Conservation (phyloP, 2,113 vertebrate genomes). For the Aldabrachelys gigantea region DNA sequence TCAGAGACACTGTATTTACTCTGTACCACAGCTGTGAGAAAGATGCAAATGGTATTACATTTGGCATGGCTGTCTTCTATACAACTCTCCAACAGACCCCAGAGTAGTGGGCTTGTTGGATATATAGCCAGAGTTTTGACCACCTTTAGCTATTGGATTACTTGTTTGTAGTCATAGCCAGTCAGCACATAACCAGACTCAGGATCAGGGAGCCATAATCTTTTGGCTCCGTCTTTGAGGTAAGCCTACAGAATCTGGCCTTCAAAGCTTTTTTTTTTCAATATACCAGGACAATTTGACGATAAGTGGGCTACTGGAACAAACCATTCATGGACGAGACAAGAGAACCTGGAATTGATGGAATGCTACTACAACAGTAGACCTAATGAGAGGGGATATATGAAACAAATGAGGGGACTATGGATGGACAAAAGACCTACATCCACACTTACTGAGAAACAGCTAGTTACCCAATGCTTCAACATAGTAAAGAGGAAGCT, state of each 20-base stretch:
- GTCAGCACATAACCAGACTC: neutral
- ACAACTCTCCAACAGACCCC: neutral
- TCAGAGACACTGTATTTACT: neutral
- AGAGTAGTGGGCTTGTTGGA: neutral
- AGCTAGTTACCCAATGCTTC: too few species aligned
- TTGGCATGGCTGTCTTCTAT: neutral
- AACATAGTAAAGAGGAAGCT: too few species aligned
- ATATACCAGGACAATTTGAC: too few species aligned
- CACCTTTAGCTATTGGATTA: neutral
- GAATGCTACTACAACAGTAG: too few species aligned
- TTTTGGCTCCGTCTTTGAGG: neutral
- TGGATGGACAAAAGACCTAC: too few species aligned
- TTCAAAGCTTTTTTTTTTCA: neutral
- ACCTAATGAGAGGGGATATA: too few species aligned
- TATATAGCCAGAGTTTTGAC: neutral
- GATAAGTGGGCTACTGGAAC: too few species aligned
- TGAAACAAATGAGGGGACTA: too few species aligned
- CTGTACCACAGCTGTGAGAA: neutral
- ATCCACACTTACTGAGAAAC: too few species aligned
- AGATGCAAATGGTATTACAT: neutral
- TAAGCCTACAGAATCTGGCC: neutral
- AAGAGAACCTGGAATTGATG: too few species aligned
- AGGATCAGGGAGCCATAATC: accelerated
- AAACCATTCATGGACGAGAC: too few species aligned
- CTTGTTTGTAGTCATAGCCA: neutral